These are phyloP conservation scores for Nyctibius grandis DNA, from an alignment of 2,797 vertebrate genomes.

Conservation along the genomic window DNA sequence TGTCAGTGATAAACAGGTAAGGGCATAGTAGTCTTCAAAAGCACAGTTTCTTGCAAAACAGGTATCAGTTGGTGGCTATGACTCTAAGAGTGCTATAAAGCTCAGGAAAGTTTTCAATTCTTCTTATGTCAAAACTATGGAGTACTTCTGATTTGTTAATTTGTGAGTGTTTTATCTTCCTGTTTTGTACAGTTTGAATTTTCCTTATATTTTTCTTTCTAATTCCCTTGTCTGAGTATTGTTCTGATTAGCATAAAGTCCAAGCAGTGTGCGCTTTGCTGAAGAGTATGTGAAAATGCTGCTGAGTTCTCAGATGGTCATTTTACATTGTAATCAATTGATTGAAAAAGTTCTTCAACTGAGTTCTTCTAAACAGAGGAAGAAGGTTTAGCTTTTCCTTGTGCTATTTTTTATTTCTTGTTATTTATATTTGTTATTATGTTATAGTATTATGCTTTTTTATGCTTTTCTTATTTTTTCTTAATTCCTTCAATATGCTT, in stretches of 20 bases:
- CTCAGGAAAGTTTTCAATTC: not conserved
- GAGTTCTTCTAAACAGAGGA: not conserved
- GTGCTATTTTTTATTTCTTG: not conserved
- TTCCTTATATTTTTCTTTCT: not conserved
- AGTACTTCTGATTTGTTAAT: not conserved
- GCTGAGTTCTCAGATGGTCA: not conserved
- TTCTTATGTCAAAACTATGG: not conserved
- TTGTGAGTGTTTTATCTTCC: no score
- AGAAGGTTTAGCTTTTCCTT: not conserved
- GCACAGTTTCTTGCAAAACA: rapidly evolving
- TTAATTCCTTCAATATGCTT: not conserved
- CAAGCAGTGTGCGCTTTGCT: not conserved
- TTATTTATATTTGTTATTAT: not conserved
- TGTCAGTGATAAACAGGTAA: rapidly evolving
- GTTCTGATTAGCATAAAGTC: not conserved
- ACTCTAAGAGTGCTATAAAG: not conserved
- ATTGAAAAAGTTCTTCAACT: not conserved
- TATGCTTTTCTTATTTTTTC: not conserved
- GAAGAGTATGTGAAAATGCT: not conserved
- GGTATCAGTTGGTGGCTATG: rapidly evolving
- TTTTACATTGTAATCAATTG: rapidly evolving
- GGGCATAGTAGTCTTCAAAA: not conserved
- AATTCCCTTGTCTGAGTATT: not conserved
- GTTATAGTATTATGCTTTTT: not conserved
- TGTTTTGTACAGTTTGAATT: not conserved